phyloP scores from a whole-genome alignment of 1,140 invertebrate genomes.

The Megalopta genalis region DNA sequence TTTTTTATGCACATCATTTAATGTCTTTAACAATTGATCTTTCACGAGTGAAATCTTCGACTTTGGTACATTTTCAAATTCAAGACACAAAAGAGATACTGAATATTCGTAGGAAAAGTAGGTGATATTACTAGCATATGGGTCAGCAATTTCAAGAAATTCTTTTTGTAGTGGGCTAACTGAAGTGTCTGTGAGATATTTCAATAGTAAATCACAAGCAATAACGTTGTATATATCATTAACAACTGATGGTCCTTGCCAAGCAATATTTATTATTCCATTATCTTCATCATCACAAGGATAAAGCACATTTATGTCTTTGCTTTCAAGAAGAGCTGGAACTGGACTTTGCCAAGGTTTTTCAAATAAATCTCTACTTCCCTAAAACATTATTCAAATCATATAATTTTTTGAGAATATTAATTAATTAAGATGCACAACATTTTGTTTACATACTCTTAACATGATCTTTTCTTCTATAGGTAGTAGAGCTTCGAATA shows the following conservation, averaged over 20 bases:
- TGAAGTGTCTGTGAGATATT: constrained; percentile 92
- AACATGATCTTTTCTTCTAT: constrained; percentile 90
- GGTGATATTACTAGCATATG: constrained; percentile 88
- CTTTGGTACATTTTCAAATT: constrained; percentile 89
- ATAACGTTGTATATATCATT: constrained; percentile 81
- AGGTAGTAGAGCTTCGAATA: constrained; percentile 87
- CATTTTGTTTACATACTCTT: constrained; percentile 81
- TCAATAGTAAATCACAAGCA: constrained; percentile 86
- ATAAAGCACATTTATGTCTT: constrained; percentile 83
- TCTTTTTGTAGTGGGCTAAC: constrained; percentile 90
- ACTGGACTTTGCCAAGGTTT: constrained; percentile 89
- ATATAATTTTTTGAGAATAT: constrained; percentile 5
- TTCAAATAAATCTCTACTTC: constrained; percentile 81
- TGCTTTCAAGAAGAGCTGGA: constrained; percentile 82
- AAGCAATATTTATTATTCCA: constrained; percentile 89
- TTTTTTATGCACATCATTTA: constrained; percentile 81
- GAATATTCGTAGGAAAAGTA: constrained; percentile 87
- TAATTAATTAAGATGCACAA: neutral
- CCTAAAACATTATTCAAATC: constrained; percentile 74
- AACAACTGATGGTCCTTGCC: constrained; percentile 89
- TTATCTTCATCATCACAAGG: constrained; percentile 92
- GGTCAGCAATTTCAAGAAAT: constrained; percentile 92
- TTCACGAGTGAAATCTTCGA: constrained; percentile 84
- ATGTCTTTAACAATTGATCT: constrained; percentile 81
- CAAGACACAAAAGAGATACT: constrained; percentile 84